These are phyloP conservation scores for Jacana jacana DNA, from an alignment of 2,113 vertebrate species.

Conservation along the genomic window DNA sequence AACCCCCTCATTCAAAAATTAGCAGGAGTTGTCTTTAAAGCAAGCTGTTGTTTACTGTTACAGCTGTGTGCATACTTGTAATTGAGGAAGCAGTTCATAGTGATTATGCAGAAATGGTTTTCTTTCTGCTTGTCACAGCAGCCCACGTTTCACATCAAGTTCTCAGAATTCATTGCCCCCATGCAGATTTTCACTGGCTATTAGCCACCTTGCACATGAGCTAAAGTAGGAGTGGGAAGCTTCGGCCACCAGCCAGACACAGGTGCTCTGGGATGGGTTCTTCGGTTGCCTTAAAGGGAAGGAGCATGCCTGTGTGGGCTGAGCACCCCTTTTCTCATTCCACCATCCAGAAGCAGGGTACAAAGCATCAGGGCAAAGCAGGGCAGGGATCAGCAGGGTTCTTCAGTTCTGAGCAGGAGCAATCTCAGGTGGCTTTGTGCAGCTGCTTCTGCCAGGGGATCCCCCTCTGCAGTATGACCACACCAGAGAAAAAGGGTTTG, in stretches of 20 bases:
- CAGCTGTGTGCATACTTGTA: neutral
- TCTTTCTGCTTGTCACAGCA: neutral
- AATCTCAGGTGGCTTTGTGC: neutral
- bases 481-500: neutral
- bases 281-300: neutral
- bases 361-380: neutral
- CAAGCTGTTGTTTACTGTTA: neutral
- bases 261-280: neutral
- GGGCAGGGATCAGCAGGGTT: neutral
- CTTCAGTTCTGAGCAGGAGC: neutral
- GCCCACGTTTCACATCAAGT: neutral
- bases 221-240: neutral
- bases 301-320: neutral
- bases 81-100: neutral
- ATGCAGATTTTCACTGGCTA: neutral
- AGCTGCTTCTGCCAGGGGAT: neutral
- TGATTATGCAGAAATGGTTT: neutral
- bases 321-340: neutral
- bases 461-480: neutral
- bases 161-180: neutral
- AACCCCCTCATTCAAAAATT: neutral
- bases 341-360: neutral
- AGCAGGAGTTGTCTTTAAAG: neutral
- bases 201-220: neutral
- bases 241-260: accelerated